Percentiles rank a stretch among this genome's conserved stretches.
Conservation (phyloP, 1,140 invertebrate genomes). For the Aphis craccivora region DNA sequence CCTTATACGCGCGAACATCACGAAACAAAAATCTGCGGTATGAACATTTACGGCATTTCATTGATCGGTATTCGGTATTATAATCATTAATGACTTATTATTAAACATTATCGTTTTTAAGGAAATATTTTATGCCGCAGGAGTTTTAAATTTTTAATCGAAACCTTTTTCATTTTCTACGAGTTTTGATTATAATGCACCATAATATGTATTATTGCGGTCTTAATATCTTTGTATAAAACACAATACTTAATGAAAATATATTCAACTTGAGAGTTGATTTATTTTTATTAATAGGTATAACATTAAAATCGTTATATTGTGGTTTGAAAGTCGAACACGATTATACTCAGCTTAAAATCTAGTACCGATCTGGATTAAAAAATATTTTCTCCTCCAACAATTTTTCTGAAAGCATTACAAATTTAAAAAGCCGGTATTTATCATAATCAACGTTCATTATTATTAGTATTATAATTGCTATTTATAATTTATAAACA, state of each 20-base stretch:
- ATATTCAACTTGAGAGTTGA: background rate
- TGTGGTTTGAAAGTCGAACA: background rate
- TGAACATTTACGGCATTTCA: background rate
- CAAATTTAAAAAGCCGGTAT: background rate
- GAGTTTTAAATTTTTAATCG: background rate
- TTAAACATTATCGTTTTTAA: background rate
- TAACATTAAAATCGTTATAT: background rate
- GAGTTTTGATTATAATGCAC: background rate
- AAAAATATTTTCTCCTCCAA: background rate
- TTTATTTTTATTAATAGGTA: conserved; percentile 1
- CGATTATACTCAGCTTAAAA: background rate
- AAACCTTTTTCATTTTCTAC: background rate
- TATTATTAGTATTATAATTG: background rate
- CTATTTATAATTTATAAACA: background rate
- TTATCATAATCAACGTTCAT: background rate
- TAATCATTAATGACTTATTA: background rate
- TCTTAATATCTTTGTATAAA: background rate
- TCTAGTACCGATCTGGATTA: background rate
- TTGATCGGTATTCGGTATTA: no score
- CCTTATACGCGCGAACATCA: background rate
- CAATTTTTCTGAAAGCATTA: background rate
- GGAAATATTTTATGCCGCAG: background rate
- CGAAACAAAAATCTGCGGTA: background rate
- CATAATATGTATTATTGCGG: background rate
- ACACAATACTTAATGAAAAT: background rate